phyloP scores from a whole-genome alignment of 37 sponge, comb jelly and placozoan species.

The Aplysina aerophoba region DNA sequence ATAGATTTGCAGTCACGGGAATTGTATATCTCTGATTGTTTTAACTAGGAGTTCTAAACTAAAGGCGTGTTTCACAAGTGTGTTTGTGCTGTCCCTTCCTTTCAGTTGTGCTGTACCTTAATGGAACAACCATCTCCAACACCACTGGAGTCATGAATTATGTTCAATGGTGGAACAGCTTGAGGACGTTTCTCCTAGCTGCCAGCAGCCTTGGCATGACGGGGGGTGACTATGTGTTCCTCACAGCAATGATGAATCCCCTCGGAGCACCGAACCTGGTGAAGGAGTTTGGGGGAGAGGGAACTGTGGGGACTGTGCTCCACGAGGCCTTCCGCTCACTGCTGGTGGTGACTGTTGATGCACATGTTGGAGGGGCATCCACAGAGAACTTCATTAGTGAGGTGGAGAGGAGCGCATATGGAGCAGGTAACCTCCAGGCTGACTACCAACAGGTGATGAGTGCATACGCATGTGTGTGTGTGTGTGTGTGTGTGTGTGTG shows the following conservation, averaged over 20 bases:
- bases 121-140: background rate
- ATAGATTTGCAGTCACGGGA: too few species aligned
- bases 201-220: background rate
- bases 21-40: too few species aligned
- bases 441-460: background rate
- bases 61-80: too few species aligned
- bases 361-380: too few species aligned
- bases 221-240: background rate
- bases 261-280: too few species aligned
- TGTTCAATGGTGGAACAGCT: background rate
- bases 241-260: background rate
- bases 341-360: too few species aligned
- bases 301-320: too few species aligned
- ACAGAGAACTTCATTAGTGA: background rate
- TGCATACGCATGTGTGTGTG: too few species aligned
- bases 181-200: background rate
- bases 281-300: too few species aligned
- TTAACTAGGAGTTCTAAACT: too few species aligned
- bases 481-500: too few species aligned
- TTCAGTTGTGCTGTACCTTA: slow-evolving; percentile 4
- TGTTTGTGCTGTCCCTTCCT: background rate
- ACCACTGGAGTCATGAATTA: background rate
- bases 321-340: too few species aligned
- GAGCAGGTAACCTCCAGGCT: background rate
- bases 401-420: slow-evolving; percentile 1